phyloP scores from a whole-genome alignment of 2,797 vertebrate genomes.

The Rhodeus uyekii region DNA sequence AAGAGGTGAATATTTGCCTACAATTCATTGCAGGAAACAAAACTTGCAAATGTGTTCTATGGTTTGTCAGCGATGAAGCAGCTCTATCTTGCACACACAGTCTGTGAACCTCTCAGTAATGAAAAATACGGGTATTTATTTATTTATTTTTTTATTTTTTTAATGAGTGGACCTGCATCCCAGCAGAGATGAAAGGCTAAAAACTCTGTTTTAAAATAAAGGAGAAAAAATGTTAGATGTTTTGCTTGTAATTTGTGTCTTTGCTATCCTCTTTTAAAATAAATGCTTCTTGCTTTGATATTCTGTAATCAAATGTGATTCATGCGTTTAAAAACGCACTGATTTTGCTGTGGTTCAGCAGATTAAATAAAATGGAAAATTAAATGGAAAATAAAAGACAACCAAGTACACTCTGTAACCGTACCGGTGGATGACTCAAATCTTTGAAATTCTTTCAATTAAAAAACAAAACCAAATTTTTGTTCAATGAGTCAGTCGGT shows the following conservation, averaged over 20 bases:
- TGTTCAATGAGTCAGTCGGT: background rate
- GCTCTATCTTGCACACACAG: background rate
- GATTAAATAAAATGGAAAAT: background rate
- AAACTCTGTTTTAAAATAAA: background rate
- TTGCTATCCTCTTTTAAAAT: background rate
- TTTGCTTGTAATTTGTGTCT: background rate
- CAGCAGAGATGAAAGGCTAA: background rate
- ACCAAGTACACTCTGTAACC: background rate
- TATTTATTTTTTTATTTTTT: too few species aligned
- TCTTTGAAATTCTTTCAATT: background rate
- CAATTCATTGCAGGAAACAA: background rate
- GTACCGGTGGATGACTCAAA: background rate
- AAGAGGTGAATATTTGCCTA: constrained; percentile 1
- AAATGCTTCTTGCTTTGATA: background rate
- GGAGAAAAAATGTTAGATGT: background rate
- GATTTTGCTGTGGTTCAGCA: background rate
- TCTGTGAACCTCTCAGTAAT: background rate
- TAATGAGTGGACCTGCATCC: background rate
- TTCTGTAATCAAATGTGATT: background rate
- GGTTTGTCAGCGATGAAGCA: background rate
- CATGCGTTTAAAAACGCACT: background rate
- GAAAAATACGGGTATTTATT: background rate
- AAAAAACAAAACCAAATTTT: background rate
- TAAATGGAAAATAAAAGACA: background rate
- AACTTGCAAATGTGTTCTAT: background rate